phyloP scores from a whole-genome alignment of 2,888 invertebrate species.

The Sepiola atlantica region DNA sequence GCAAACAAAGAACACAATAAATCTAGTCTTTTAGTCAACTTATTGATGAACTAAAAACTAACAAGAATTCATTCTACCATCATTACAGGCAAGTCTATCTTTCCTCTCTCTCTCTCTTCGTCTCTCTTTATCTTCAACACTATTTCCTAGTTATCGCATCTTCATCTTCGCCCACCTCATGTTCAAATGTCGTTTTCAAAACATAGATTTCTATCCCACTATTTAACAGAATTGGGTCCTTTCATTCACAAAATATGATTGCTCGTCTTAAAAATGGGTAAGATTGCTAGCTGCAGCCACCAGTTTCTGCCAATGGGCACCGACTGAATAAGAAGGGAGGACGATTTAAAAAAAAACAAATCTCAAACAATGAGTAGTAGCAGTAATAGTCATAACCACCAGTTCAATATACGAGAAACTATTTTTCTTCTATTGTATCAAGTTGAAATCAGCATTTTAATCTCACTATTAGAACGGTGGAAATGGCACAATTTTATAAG shows the following conservation, averaged over 20 bases:
- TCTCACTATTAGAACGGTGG: no score
- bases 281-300: background rate
- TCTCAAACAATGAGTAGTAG: background rate
- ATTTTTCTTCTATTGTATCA: no score
- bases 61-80: background rate
- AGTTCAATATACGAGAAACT: background rate
- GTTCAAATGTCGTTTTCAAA: background rate
- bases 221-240: background rate
- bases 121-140: background rate
- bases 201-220: background rate
- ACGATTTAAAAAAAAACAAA: background rate
- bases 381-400: background rate
- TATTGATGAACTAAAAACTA: background rate
- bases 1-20: background rate
- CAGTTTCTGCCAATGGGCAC: background rate
- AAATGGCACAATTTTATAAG: no score
- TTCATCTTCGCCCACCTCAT: background rate
- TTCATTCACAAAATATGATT: background rate
- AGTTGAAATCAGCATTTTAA: no score
- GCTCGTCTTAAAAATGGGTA: background rate
- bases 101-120: background rate
- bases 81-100: background rate
- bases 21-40: background rate
- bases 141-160: background rate
- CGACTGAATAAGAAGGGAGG: background rate